These are phyloP conservation scores for Petrolisthes cinctipes DNA, from an alignment of 2,888 invertebrate species.

Conservation along the genomic window DNA sequence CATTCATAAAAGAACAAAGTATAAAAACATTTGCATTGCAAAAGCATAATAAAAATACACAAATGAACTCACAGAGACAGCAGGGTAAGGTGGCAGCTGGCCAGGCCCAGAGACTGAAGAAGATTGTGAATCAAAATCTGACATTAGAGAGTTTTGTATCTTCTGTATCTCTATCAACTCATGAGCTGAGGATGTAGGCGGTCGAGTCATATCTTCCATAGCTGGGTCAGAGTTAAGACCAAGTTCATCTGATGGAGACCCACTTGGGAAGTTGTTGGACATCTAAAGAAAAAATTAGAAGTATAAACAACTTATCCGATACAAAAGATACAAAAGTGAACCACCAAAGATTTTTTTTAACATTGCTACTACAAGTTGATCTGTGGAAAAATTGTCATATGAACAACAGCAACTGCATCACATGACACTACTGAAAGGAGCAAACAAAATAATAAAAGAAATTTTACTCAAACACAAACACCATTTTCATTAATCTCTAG, in stretches of 20 bases:
- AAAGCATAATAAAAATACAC: background rate
- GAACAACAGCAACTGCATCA: too few species aligned
- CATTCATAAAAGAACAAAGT: background rate
- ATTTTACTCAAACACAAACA: too few species aligned
- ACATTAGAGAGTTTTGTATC: conserved; percentile 58
- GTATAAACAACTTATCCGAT: background rate
- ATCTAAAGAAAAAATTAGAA: conserved; percentile 28
- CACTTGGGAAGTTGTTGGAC: conserved; percentile 39
- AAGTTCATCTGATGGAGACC: conserved; percentile 32
- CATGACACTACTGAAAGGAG: too few species aligned
- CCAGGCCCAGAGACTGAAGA: conserved; percentile 35
- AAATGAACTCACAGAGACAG: conserved; percentile 36
- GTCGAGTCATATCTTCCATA: conserved; percentile 38
- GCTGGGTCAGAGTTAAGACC: conserved; percentile 18
- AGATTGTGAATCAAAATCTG: conserved; percentile 49
- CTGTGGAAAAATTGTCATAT: too few species aligned
- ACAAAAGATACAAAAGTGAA: too few species aligned
- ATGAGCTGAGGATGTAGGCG: conserved; percentile 47
- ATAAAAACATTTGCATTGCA: background rate
- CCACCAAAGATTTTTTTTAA: too few species aligned
- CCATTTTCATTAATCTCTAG: too few species aligned
- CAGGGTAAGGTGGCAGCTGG: conserved; percentile 40
- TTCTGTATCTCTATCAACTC: conserved; percentile 59
- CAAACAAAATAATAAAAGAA: too few species aligned
- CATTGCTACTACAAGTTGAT: too few species aligned